phyloP scores from a whole-genome alignment of 2,113 vertebrate species.

The Paradoxurus hermaphroditus region DNA sequence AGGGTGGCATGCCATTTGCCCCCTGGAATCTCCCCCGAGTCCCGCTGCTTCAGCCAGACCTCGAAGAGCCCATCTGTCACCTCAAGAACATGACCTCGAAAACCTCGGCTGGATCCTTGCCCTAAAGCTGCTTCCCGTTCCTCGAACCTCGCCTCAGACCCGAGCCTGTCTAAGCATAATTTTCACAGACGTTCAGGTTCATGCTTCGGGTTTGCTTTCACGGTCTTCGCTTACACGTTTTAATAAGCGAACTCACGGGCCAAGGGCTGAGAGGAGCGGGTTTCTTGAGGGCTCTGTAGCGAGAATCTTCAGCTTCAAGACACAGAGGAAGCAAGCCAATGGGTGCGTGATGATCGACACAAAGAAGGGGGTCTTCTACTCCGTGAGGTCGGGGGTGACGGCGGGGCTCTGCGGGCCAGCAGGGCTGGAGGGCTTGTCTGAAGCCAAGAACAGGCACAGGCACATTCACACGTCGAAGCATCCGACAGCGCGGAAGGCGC shows the following conservation, averaged over 20 bases:
- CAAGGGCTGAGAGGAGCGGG: background rate
- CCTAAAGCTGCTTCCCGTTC: background rate
- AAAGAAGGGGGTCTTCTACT: background rate
- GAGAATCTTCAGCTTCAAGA: background rate
- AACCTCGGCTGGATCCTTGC: background rate
- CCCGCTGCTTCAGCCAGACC: background rate
- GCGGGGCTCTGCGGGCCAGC: background rate
- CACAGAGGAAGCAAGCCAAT: background rate
- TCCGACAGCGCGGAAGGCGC: background rate
- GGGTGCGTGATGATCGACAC: background rate
- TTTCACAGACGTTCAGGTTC: background rate
- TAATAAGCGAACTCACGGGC: background rate
- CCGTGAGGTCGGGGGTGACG: no score
- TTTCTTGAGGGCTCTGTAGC: background rate
- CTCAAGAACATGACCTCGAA: background rate
- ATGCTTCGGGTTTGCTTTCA: background rate
- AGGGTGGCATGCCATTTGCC: no score
- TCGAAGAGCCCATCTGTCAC: background rate
- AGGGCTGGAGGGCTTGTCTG: background rate
- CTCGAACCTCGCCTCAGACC: background rate
- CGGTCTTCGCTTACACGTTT: background rate
- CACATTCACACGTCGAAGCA: background rate
- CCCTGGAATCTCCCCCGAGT: background rate
- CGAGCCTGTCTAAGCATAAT: background rate
- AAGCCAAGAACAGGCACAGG: background rate